Conservation (phyloP, 2,113 vertebrate genomes). For the Puffinus mauretanicus region DNA sequence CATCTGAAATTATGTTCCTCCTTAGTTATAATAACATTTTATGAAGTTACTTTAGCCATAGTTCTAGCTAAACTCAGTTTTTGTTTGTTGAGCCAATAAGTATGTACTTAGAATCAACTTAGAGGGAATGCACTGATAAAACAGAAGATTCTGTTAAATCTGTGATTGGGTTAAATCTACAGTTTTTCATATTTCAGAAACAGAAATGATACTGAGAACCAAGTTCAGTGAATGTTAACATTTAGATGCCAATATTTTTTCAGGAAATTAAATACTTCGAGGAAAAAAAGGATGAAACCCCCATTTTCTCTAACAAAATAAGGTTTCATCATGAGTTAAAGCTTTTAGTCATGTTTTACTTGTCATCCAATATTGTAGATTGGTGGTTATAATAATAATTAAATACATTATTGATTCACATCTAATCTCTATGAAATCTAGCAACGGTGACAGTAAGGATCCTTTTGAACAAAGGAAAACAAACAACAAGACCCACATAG, state of each 20-base stretch:
- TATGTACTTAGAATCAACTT: not conserved
- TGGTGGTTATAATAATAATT: slow-evolving; percentile 19
- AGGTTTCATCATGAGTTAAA: not conserved
- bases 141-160: not conserved
- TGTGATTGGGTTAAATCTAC: not conserved
- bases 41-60: not conserved
- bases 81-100: not conserved
- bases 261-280: not conserved
- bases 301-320: not conserved
- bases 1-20: not conserved
- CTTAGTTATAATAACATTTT: not conserved
- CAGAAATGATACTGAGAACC: not conserved
- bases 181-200: not conserved
- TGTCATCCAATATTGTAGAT: slow-evolving; percentile 26
- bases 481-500: not conserved
- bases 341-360: not conserved
- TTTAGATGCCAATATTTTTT: not conserved
- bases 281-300: not conserved
- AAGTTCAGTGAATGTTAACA: not conserved
- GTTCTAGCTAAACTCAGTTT: not conserved
- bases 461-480: slow-evolving; percentile 43
- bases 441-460: not conserved
- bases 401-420: slow-evolving; percentile 5
- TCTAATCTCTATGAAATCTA: slow-evolving; percentile 25
- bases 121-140: not conserved